Percentiles rank a stretch among this genome's conserved stretches.
phyloP scores from a whole-genome alignment of 2,888 invertebrate genomes.

The Ormyrus pomaceus region DNA sequence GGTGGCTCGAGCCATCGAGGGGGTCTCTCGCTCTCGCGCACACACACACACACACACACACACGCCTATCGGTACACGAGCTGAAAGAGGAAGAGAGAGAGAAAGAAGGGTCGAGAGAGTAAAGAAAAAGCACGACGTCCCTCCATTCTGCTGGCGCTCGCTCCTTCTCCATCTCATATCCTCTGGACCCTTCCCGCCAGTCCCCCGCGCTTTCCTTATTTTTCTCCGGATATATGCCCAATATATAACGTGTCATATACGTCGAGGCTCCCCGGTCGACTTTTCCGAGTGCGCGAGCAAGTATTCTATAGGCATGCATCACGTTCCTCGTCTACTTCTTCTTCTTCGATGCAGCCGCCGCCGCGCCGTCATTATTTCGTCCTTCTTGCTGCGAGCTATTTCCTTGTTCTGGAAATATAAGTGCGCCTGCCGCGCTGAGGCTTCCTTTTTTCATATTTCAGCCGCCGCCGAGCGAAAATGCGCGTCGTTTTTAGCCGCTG shows the following conservation, averaged over 20 bases:
- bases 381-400: slow-evolving; percentile 12
- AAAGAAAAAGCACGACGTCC: slow-evolving; percentile 63
- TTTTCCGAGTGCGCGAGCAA: slow-evolving; percentile 7
- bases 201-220: slow-evolving; percentile 47
- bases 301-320: not conserved
- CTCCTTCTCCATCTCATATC: slow-evolving; percentile 10
- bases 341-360: not conserved
- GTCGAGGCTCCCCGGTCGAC: slow-evolving; percentile 34
- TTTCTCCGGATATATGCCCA: slow-evolving; percentile 53
- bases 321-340: not conserved
- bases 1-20: slow-evolving; percentile 62
- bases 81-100: slow-evolving; percentile 54
- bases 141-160: slow-evolving; percentile 56
- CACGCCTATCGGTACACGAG: not conserved
- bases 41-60: slow-evolving; percentile 38
- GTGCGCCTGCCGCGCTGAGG: not conserved
- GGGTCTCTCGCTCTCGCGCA: slow-evolving; percentile 56
- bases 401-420: slow-evolving; percentile 22
- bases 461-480: too few species aligned
- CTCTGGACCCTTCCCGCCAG: slow-evolving; percentile 39
- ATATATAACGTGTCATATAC: slow-evolving; percentile 48
- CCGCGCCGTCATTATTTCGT: slow-evolving; percentile 22
- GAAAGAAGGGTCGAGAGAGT: slow-evolving; percentile 65
- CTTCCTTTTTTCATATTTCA: not conserved
- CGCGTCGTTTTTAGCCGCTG: too few species aligned